Evolutionary conservation across 2,888 invertebrate genomes (phyloP).

Genomic region (Nowickia ferox): DNA sequence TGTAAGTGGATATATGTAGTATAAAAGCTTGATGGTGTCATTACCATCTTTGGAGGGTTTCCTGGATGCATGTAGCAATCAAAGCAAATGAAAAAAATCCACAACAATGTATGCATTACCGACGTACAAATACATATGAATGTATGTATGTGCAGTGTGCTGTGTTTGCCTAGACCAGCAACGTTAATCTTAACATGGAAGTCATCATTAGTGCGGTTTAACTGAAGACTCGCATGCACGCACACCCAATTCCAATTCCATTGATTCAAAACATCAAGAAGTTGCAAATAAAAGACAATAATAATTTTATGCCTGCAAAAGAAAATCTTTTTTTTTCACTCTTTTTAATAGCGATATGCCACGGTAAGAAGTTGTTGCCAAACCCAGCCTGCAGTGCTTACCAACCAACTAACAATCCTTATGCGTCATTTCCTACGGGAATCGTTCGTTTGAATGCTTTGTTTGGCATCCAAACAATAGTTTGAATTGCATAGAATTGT

Average conservation of each 20-base stretch:
- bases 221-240: slow-evolving; percentile 55
- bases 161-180: slow-evolving; percentile 18
- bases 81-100: slow-evolving; percentile 10
- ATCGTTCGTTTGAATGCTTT: slow-evolving; percentile 47
- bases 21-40: slow-evolving; percentile 59
- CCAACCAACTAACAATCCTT: slow-evolving; percentile 33
- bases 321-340: background rate
- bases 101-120: slow-evolving; percentile 32
- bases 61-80: slow-evolving; percentile 25
- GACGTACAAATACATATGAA: background rate
- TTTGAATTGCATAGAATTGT: slow-evolving; percentile 28
- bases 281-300: slow-evolving; percentile 45
- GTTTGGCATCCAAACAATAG: slow-evolving; percentile 40
- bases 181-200: slow-evolving; percentile 53
- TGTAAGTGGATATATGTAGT: slow-evolving; percentile 22
- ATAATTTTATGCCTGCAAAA: slow-evolving; percentile 36
- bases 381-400: slow-evolving; percentile 40
- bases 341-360: background rate
- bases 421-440: slow-evolving; percentile 72
- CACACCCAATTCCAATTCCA: slow-evolving; percentile 48
- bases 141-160: background rate
- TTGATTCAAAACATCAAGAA: slow-evolving; percentile 22
- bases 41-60: slow-evolving; percentile 71
- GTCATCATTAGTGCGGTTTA: slow-evolving; percentile 71
- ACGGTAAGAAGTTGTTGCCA: slow-evolving; percentile 30